Base-by-base conservation (phyloP, 2,888 invertebrate species). In the Cheilosia variabilis region DNA sequence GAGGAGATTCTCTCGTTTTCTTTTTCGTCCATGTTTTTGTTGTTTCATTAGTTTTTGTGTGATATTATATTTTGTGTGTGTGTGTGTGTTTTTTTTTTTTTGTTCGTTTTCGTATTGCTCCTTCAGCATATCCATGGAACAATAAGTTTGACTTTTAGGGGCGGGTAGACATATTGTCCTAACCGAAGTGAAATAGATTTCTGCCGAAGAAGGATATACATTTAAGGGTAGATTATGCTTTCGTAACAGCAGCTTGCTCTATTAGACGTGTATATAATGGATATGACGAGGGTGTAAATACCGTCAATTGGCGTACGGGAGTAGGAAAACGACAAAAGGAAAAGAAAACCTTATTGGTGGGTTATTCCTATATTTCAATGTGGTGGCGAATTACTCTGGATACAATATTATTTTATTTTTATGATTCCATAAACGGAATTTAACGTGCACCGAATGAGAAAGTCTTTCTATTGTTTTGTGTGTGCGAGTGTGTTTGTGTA, bases 381-480 rank as follows among this genome's bases (percentile, higher is more conserved):
- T 81, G 87, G 77, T 87, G 76, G 87, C 77, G 62, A 87, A 87
- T 78, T 75, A 72, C 58, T 81, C 34, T 53, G 87, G 78, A 87
- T 81, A 81, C 82, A 82, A 87, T 87, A 81, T 88, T 88, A 88
- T 88, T 37, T 88, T 88, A 88, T 88, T 88, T 88, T 88, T 88
- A 88, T 88, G 88, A 87, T 81, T 88, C 88, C 87, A 88, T 88
- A 88, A 88, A 88, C 87, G 83, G 58, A 88, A 62, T 80, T 73
- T 58, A 57, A 78, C 75, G 82, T 75, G 71, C 58, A 73, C 19
- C 69, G 72, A 75, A 62, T 71, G 79, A 55, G 75, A 34, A 27
- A 41, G 41, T 57, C 9, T 45, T n/a, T 43, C 27, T 10, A 3
- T 47, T 10, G 15, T 19, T 17, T 45, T 22, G n/a, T 62, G 41